These are phyloP conservation scores for Enteromius thamalakanensis DNA, from an alignment of 2,797 vertebrate species.

Conservation along the genomic window DNA sequence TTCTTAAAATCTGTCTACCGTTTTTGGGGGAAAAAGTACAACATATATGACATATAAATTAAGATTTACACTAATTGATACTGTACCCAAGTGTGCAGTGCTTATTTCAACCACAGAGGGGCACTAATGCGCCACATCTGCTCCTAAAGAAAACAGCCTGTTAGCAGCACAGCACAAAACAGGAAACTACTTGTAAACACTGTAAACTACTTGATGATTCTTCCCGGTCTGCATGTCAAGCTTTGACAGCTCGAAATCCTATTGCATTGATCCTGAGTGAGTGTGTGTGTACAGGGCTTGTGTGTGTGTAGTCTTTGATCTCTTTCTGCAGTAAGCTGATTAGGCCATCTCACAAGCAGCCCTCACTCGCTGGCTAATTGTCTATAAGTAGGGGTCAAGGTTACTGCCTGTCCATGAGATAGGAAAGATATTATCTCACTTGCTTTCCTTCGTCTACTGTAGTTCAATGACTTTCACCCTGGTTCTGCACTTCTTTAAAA, in stretches of 20 bases:
- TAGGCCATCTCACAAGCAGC: slow-evolving; percentile 20
- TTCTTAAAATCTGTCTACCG: not conserved
- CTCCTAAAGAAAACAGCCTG: not conserved
- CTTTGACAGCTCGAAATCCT: slow-evolving; percentile 23
- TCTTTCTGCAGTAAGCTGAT: slow-evolving; percentile 30
- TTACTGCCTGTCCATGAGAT: slow-evolving; percentile 44
- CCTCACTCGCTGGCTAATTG: slow-evolving; percentile 40
- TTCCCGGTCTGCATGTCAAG: not conserved
- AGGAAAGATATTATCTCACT: slow-evolving; percentile 11
- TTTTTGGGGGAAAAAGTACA: not conserved
- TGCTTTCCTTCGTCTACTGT: not conserved
- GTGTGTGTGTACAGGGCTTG: not conserved
- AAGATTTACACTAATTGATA: not conserved
- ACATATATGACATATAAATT: not conserved
- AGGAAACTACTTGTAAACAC: not conserved
- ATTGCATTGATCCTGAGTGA: not conserved
- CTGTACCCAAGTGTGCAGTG: not conserved
- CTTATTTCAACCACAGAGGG: not conserved
- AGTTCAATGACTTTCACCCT: not conserved
- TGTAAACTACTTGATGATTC: slow-evolving; percentile 7
- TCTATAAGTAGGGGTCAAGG: slow-evolving; percentile 64
- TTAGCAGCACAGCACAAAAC: not conserved
- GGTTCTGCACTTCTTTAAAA: not conserved
- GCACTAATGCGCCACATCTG: not conserved
- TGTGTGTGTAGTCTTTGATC: slow-evolving; percentile 37